Percentiles rank a stretch among this genome's conserved stretches.
Conservation (phyloP, 2,888 invertebrate species). For the Caenorhabditis sulstoni region DNA sequence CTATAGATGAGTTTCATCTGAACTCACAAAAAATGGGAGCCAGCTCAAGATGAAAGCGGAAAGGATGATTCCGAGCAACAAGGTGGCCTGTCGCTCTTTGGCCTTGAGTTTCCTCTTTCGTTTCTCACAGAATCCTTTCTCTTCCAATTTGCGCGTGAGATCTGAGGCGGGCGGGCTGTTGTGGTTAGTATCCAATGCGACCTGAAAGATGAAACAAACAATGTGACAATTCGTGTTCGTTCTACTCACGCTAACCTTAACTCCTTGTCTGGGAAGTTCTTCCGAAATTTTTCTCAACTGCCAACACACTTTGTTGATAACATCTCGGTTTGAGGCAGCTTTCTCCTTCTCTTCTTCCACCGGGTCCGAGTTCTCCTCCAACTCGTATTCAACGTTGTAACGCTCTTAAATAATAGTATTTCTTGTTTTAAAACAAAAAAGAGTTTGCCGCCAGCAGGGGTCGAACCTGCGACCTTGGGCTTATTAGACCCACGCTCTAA, state of each 20-base stretch:
- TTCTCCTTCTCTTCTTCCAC: conserved; percentile 61
- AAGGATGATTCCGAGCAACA: conserved; percentile 97
- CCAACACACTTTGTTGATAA: conserved; percentile 68
- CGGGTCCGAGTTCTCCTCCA: conserved; percentile 72
- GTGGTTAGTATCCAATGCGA: conserved; percentile 48
- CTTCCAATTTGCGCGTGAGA: conserved; percentile 45
- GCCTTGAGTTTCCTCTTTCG: conserved; percentile 67
- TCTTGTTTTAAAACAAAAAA: conserved; percentile 51
- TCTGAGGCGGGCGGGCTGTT: conserved; percentile 50
- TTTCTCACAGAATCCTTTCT: conserved; percentile 63
- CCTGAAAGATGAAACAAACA: conserved; percentile 22
- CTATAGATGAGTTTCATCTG: neutral
- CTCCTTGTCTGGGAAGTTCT: conserved; percentile 59
- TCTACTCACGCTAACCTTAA: conserved; percentile 44
- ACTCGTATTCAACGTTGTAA: conserved; percentile 62
- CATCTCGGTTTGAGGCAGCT: conserved; percentile 29
- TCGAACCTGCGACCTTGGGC: conserved; percentile 81
- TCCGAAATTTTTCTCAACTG: conserved; percentile 64
- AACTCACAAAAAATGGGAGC: conserved; percentile 91
- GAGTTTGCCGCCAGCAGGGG: conserved; percentile 79
- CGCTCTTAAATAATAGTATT: conserved; percentile 20
- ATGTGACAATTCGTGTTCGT: neutral
- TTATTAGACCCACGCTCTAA: conserved; percentile 81
- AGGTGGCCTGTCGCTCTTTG: conserved; percentile 92
- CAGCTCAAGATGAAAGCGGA: conserved; percentile 98